Evolutionary conservation across 1,140 invertebrate species (phyloP).

Genomic region (Camponotus pennsylvanicus): DNA sequence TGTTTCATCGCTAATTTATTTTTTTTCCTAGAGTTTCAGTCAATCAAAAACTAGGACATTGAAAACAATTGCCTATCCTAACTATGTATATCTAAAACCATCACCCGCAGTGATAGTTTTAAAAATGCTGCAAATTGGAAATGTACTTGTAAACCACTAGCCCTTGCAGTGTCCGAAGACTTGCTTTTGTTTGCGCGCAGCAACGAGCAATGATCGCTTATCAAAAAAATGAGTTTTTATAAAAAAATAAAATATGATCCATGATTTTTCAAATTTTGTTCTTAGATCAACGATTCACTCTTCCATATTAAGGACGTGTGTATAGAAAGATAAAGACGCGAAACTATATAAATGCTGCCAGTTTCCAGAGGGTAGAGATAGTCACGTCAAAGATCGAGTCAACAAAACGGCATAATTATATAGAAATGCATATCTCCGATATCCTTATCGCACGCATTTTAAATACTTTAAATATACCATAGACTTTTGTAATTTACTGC

Average conservation of each 20-base stretch:
- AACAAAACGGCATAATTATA: conserved; percentile 7
- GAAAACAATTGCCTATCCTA: conserved; percentile 73
- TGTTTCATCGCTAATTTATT: conserved; percentile 42
- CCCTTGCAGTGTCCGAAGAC: conserved; percentile 38
- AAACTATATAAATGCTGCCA: conserved; percentile 42
- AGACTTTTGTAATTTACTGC: background rate
- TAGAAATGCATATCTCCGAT: conserved; percentile 4
- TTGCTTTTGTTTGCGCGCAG: background rate
- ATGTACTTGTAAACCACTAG: conserved; percentile 57
- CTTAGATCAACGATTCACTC: conserved; percentile 63
- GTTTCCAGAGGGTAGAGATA: conserved; percentile 41
- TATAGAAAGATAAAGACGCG: conserved; percentile 45
- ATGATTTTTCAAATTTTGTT: background rate
- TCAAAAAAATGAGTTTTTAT: conserved; percentile 63
- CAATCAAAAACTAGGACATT: conserved; percentile 74
- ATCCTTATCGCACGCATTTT: conserved; percentile 8
- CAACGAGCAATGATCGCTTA: background rate
- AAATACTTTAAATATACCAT: background rate
- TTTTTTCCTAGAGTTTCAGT: conserved; percentile 72
- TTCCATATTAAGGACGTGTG: conserved; percentile 6
- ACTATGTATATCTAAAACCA: conserved; percentile 76
- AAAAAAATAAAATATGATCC: conserved; percentile 76
- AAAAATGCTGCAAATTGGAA: conserved; percentile 79
- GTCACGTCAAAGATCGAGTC: conserved; percentile 12
- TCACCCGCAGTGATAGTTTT: conserved; percentile 69